phyloP scores from a whole-genome alignment of 2,113 vertebrate species.

The Pterophyllum scalare region DNA sequence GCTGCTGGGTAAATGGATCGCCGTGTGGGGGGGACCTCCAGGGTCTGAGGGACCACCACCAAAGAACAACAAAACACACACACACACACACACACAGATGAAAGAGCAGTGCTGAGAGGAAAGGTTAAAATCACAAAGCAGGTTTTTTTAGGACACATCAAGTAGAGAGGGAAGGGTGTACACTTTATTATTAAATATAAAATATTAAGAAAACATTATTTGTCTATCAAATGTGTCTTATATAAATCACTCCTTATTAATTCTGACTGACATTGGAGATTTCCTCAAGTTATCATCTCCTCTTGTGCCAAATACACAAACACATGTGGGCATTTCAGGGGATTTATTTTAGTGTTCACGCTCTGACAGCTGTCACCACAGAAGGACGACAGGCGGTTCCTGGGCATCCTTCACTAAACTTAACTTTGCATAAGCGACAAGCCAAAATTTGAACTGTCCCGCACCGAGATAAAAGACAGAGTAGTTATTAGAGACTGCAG shows the following conservation, averaged over 20 bases:
- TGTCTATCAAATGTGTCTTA: neutral
- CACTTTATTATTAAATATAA: too few relatives aligned
- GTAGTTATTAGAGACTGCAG: constrained; percentile 58
- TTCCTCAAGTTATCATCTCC: neutral
- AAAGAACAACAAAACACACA: constrained; percentile 31
- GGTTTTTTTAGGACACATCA: neutral
- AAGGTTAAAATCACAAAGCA: neutral
- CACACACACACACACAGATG: neutral
- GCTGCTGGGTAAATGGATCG: constrained; percentile 51
- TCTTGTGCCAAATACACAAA: neutral
- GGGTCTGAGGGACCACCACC: constrained; percentile 52
- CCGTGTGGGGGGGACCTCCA: constrained; percentile 21
- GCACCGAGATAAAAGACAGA: constrained; percentile 38
- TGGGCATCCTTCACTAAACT: neutral
- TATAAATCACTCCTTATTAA: neutral
- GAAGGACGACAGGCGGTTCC: neutral
- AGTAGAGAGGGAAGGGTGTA: too few relatives aligned
- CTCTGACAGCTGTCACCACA: neutral
- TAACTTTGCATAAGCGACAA: neutral
- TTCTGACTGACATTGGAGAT: neutral
- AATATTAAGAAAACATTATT: too few relatives aligned
- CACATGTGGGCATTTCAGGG: neutral
- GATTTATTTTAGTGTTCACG: neutral
- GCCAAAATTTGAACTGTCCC: neutral
- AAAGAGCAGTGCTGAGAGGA: neutral